Percentiles rank a stretch among this genome's conserved stretches.
These are phyloP conservation scores for Florisuga fusca DNA, from an alignment of 2,797 vertebrate species.

Conservation along the genomic window DNA sequence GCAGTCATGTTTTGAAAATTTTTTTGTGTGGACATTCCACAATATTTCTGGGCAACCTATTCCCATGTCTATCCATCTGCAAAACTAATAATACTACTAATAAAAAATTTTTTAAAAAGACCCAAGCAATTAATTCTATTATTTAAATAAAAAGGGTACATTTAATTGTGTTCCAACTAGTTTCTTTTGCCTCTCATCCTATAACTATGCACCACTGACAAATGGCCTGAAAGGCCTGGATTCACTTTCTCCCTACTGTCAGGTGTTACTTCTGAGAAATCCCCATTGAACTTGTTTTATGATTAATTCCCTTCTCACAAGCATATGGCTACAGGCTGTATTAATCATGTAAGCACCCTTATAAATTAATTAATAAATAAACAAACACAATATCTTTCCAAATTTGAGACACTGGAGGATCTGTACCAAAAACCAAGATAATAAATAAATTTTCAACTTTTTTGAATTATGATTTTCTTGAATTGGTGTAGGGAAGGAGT, in stretches of 20 bases:
- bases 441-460: background rate
- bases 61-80: background rate
- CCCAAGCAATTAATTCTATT: background rate
- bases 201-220: too few species aligned
- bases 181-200: background rate
- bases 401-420: background rate
- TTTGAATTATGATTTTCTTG: background rate
- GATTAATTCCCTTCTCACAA: background rate
- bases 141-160: background rate
- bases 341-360: background rate
- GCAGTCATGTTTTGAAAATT: background rate
- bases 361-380: background rate
- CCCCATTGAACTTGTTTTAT: background rate
- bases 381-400: background rate
- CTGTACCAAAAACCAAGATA: background rate
- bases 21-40: background rate
- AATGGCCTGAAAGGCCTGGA: background rate
- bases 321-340: background rate
- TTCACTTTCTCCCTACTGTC: background rate
- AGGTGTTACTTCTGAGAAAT: background rate
- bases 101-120: too few species aligned
- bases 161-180: background rate
- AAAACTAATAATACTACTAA: background rate
- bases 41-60: background rate
- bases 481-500: background rate